These are phyloP conservation scores for Lepidurus arcticus DNA, from an alignment of 1,140 invertebrate genomes.

Conservation along the genomic window DNA sequence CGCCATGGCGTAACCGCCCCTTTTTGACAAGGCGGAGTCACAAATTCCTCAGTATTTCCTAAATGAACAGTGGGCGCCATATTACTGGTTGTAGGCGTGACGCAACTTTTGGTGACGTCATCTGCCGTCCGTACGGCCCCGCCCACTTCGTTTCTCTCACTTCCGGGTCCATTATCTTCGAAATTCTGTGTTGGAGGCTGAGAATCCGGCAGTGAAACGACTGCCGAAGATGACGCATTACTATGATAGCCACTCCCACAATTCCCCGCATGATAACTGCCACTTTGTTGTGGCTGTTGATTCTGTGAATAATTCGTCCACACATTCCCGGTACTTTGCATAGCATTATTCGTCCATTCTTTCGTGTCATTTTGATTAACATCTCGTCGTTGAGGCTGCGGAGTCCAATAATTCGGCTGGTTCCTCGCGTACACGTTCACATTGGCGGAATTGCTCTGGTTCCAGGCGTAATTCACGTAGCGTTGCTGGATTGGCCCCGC, in stretches of 20 bases:
- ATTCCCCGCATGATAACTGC: too few relatives aligned
- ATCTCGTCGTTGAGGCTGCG: not conserved
- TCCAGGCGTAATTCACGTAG: not conserved
- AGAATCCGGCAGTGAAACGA: too few relatives aligned
- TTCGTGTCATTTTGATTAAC: slow-evolving; percentile 5
- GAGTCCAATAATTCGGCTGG: not conserved
- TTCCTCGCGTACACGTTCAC: not conserved
- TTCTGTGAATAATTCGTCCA: not conserved
- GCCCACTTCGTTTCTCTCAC: not conserved
- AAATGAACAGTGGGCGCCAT: too few relatives aligned
- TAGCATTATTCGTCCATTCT: not conserved
- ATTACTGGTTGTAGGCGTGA: not conserved
- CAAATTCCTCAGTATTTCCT: too few relatives aligned
- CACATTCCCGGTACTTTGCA: not conserved
- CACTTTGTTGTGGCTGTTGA: too few relatives aligned
- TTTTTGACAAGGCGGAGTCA: too few relatives aligned
- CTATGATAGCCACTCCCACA: not conserved
- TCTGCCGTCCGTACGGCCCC: not conserved
- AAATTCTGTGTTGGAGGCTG: too few relatives aligned
- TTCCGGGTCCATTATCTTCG: not conserved
- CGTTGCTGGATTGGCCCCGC: not conserved
- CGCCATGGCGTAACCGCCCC: not conserved
- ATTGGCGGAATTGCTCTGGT: not conserved
- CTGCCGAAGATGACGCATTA: too few relatives aligned
- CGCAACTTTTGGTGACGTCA: not conserved